Percentiles rank a stretch among this genome's conserved stretches.
phyloP scores from a whole-genome alignment of 2,888 invertebrate species.

The Mythimna lalbum region DNA sequence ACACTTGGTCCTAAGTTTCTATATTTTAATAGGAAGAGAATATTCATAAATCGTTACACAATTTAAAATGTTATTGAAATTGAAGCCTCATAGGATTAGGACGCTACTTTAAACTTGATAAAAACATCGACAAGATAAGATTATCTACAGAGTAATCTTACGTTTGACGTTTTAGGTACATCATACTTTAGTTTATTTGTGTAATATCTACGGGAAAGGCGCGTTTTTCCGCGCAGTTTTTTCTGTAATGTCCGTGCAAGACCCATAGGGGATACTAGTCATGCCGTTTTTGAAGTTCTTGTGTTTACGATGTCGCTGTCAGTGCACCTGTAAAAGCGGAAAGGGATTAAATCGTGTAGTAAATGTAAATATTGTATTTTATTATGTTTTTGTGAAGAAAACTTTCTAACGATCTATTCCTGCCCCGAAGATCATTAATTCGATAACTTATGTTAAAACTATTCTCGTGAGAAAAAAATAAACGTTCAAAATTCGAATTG shows the following conservation, averaged over 20 bases:
- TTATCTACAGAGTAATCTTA: constrained; percentile 24
- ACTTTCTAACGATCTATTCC: too few species aligned
- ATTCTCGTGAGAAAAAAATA: too few species aligned
- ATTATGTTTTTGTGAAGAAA: too few species aligned
- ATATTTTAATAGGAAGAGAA: too few species aligned
- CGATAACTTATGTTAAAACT: too few species aligned
- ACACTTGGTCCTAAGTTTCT: too few species aligned
- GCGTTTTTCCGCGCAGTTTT: not conserved
- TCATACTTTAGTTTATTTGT: constrained; percentile 6
- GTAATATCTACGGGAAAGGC: not conserved
- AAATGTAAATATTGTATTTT: constrained; percentile 18
- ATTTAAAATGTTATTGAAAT: constrained; percentile 2
- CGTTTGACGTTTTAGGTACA: not conserved
- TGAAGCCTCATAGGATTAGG: not conserved
- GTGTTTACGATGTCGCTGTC: constrained; percentile 14
- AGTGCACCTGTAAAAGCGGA: constrained; percentile 11
- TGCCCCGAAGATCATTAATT: too few species aligned
- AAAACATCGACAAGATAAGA: constrained; percentile 18
- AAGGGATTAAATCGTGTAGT: not conserved
- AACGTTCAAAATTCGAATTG: too few species aligned
- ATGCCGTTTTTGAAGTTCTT: constrained; percentile 27
- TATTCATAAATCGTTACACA: not conserved
- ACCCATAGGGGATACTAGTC: not conserved
- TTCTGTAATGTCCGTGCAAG: constrained; percentile 3
- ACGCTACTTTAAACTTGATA: constrained; percentile 10